Percentiles rank a stretch among this genome's conserved stretches.
phyloP scores from a whole-genome alignment of 2,888 invertebrate genomes.

The Schrankia costaestrigalis region DNA sequence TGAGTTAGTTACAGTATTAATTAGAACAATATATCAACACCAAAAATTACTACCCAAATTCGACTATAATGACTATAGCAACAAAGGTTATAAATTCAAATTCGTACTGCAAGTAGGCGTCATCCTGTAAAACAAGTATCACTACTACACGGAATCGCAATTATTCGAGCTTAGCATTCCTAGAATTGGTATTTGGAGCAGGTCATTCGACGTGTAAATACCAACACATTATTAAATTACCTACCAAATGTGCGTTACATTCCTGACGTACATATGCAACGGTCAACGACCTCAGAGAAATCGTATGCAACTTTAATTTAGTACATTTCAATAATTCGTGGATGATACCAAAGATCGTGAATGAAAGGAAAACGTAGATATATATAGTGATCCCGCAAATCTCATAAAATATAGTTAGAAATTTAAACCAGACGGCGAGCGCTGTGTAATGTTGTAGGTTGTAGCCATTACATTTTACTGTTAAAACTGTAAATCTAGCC shows the following conservation, averaged over 20 bases:
- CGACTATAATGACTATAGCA: no score
- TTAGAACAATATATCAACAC: no score
- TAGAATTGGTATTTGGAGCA: conserved; percentile 43
- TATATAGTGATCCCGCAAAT: conserved; percentile 1
- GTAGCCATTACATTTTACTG: no score
- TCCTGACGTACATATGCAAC: conserved; percentile 19
- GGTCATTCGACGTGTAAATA: conserved; percentile 34
- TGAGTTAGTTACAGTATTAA: no score
- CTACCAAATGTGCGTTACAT: conserved; percentile 26
- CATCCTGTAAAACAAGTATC: no score
- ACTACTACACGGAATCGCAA: conserved; percentile 1
- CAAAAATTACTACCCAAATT: no score
- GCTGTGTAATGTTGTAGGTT: no score
- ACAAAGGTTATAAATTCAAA: no score
- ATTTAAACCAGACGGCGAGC: no score
- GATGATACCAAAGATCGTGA: conserved; percentile 8
- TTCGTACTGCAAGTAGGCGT: no score
- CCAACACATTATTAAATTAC: conserved; percentile 30
- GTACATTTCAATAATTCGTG: conserved; percentile 24
- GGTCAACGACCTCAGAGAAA: conserved; percentile 30
- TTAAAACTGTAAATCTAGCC: no score
- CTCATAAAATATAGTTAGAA: no score
- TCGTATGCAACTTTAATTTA: conserved; percentile 24
- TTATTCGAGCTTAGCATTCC: conserved; percentile 22
- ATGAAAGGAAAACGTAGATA: conserved; percentile 13